Conservation (phyloP, 2,797 vertebrate species). For the Phataginus tetradactyla region DNA sequence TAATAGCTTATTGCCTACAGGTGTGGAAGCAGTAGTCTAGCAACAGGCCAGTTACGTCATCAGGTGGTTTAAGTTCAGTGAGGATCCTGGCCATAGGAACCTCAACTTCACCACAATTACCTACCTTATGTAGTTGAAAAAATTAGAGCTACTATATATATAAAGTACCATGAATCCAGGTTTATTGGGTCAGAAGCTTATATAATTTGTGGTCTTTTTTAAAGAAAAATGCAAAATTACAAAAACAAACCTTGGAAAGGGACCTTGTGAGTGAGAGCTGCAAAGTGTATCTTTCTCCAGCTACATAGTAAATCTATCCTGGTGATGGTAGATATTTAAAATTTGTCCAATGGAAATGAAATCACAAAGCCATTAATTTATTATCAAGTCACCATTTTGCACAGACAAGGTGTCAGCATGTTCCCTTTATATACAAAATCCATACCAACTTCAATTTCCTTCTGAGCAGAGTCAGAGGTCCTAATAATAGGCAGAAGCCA, state of each 20-base stretch:
- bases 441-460: not conserved
- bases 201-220: not conserved
- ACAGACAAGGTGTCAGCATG: not conserved
- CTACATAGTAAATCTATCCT: not conserved
- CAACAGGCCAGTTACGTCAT: too few species aligned
- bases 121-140: not conserved
- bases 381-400: not conserved
- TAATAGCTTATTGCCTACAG: too few species aligned
- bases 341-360: slow-evolving; percentile 4
- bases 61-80: too few species aligned
- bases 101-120: not conserved
- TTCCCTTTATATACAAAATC: not conserved
- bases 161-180: not conserved
- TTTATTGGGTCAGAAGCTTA: not conserved
- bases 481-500: not conserved
- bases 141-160: not conserved
- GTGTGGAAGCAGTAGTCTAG: too few species aligned
- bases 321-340: not conserved
- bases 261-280: not conserved
- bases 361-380: not conserved
- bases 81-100: too few species aligned
- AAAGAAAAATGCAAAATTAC: not conserved
- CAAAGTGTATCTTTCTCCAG: not conserved
- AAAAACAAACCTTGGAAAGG: not conserved
- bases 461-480: not conserved